A percentile compares a stretch with the other conserved stretches of the same genome.
phyloP scores from a whole-genome alignment of 2,113 vertebrate species.

The Empidonax traillii region DNA sequence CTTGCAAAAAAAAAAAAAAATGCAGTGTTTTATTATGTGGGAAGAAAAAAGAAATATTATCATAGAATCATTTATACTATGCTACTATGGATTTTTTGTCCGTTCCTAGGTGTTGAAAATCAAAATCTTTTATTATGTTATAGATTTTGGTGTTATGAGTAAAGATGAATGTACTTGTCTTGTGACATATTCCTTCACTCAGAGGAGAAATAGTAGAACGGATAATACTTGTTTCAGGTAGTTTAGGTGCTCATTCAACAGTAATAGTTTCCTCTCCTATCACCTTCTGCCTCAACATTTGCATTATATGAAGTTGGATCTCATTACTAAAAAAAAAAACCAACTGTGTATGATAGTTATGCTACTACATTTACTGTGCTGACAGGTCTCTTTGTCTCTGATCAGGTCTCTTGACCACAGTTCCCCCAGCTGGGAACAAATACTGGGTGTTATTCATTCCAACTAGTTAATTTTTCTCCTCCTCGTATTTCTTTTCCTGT shows the following conservation, averaged over 20 bases:
- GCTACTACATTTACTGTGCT: neutral
- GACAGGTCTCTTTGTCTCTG: neutral
- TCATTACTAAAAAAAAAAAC: neutral
- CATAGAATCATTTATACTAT: neutral
- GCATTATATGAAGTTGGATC: neutral
- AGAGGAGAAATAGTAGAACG: neutral
- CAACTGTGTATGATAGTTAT: neutral
- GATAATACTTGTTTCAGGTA: neutral
- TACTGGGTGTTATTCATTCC: neutral
- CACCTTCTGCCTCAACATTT: neutral
- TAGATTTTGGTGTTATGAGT: neutral
- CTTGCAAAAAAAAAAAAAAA: neutral
- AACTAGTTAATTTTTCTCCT: neutral
- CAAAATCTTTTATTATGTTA: neutral
- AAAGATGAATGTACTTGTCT: neutral
- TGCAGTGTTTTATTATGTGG: neutral
- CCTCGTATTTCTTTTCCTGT: neutral
- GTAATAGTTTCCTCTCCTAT: neutral
- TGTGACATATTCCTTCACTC: neutral
- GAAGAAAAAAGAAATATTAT: neutral
- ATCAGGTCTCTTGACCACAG: neutral
- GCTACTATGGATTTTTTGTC: neutral
- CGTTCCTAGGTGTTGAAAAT: neutral
- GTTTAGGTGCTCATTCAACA: neutral
- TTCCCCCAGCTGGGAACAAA: neutral